Base-by-base conservation (phyloP, 2,113 vertebrate species). In the Calypte anna region DNA sequence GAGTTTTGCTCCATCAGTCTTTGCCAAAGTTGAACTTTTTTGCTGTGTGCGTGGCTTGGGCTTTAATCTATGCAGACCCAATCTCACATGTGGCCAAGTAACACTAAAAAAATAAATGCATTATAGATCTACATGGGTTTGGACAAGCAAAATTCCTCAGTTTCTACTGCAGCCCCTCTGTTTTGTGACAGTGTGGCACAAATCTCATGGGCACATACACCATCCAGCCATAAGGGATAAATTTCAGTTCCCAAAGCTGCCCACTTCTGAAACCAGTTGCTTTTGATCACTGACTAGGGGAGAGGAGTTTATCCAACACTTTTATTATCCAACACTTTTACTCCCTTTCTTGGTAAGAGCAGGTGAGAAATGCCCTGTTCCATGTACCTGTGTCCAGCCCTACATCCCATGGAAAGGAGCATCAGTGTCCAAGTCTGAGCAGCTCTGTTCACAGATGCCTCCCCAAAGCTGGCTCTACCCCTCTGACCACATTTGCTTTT, bases 191-290 rank as follows among this genome's bases (percentile, higher is more conserved):
- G 7, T 2, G 30, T 4, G 44, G 40, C 14, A 68, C 25, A 87
- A 36, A 72, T 23, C 8, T 50, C 33, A 48, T 0, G 1, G 18
- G 12, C 14, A 68, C 0, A 1, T 30, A 50, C 14, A 73, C 46
- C 31, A 83, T 10, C n/a, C 24, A 77, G 9, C 5, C 51, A 31
- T 43, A 14, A 63, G 19, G 43, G 22, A 58, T 23, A 46, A 28
- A 78, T 20, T 63, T n/a, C 51, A 86, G 11, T 74, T 86, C 48
- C 38, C 53, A 48, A 89, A 63, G 44, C 1, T 53, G 18, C 4
- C 20, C 14, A 24, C 15, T 54, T 64, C 16, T 64, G n/a, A 91
- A 86, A 33, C 33, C 33, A 33, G 6, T 33, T 33, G 6, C 4
- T 75, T 18, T 33, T 38, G 4, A 61, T 27, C 16, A 64, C 28